Evolutionary conservation across 2,797 vertebrate genomes (phyloP).

Genomic region (Menidia menidia): DNA sequence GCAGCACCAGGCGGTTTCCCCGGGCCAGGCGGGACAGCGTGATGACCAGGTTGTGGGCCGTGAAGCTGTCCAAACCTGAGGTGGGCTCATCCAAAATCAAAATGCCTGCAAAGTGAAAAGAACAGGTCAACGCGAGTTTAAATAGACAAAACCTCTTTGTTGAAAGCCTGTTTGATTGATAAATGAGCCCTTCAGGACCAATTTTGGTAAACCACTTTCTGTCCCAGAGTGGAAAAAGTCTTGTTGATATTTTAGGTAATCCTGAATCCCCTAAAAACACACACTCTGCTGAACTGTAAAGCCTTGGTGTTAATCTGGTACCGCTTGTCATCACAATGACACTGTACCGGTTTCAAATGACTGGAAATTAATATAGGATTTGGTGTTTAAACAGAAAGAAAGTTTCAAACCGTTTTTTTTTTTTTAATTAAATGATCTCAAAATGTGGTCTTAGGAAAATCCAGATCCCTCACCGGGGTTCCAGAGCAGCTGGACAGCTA

Average conservation of each 20-base stretch:
- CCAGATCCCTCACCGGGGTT: slow-evolving; percentile 89
- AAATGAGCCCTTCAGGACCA: not conserved
- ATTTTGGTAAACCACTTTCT: not conserved
- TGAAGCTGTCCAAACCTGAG: slow-evolving; percentile 97
- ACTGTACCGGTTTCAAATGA: no score
- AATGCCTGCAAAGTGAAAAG: slow-evolving; percentile 84
- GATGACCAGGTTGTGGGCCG: slow-evolving; percentile 94
- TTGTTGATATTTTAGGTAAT: not conserved
- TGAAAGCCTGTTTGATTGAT: not conserved
- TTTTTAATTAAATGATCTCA: no score
- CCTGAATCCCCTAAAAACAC: not conserved
- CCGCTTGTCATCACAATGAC: no score
- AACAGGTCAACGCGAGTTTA: not conserved
- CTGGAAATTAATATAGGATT: no score
- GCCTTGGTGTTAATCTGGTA: not conserved
- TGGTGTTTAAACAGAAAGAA: not conserved
- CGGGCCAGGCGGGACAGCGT: slow-evolving; percentile 92
- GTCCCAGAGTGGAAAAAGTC: not conserved
- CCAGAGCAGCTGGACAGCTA: slow-evolving; percentile 95
- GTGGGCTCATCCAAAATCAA: slow-evolving; percentile 96
- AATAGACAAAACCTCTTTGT: not conserved
- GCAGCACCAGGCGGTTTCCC: slow-evolving; percentile 93
- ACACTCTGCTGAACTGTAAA: not conserved
- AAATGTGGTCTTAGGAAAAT: not conserved
- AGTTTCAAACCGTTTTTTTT: not conserved